Conservation (phyloP, 2,888 invertebrate genomes). For the Pocota personata region DNA sequence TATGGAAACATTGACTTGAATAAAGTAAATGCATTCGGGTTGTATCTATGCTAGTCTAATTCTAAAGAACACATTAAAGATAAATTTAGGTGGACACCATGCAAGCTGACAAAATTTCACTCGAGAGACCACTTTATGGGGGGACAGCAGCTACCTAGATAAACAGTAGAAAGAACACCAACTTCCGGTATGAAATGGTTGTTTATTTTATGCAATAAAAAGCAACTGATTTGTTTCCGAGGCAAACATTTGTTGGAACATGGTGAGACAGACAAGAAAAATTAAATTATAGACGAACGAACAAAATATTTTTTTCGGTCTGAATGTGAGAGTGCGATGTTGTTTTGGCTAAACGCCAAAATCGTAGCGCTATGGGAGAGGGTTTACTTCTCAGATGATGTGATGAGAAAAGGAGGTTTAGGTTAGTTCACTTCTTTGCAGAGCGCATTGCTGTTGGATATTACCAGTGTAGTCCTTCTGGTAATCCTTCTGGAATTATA, state of each 20-base stretch:
- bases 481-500: too few species aligned
- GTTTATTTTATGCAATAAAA: constrained; percentile 45
- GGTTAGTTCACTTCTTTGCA: too few species aligned
- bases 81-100: neutral
- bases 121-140: neutral
- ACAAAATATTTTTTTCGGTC: constrained; percentile 7
- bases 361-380: neutral
- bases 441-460: too few species aligned
- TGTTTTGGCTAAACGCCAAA: constrained; percentile 45
- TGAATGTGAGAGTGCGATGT: constrained; percentile 36
- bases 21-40: neutral
- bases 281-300: constrained; percentile 41
- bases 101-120: neutral
- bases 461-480: too few species aligned
- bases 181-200: constrained; percentile 55
- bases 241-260: constrained; percentile 20
- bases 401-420: neutral
- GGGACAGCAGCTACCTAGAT: neutral
- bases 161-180: neutral
- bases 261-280: constrained; percentile 33
- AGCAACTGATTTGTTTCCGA: constrained; percentile 13
- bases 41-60: neutral
- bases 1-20: neutral
- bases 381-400: constrained; percentile 30
- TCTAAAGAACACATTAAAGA: neutral